Evolutionary conservation across 2,113 vertebrate genomes (phyloP), one percentile per base, ranked within the genome.

Genomic region (Ornithorhynchus anatinus): DNA sequence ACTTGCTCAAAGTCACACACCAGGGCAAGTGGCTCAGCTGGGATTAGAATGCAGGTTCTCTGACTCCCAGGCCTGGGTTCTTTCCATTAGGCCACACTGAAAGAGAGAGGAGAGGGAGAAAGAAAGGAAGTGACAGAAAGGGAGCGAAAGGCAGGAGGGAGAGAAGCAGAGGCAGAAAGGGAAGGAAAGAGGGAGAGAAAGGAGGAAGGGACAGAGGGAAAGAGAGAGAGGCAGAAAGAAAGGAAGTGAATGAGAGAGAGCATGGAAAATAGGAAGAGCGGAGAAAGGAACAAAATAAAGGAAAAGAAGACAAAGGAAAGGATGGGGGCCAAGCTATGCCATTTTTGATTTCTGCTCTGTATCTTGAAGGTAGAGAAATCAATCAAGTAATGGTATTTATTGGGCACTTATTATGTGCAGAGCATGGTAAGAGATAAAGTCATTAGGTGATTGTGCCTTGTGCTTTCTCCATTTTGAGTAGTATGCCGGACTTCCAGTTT

Each of bases 401-500:
- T n/a, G 37, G 9, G 31, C 36, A 20, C 38, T 9, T 10, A 10
- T 2, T 1, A 3, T 44, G 36, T 8, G 5, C 27, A 9, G 32
- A 20, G 19, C 29, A 29, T 12, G 13, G 44, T 2, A 14, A 32
- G 40, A 51, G 47, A 43, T 58, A 45, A 52, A 69, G 48, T 38
- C 53, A 50, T 72, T 75, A 77, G 80, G 63, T 70, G 75, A 72
- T 4, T 70, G 80, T 70, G 63, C 68, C 79, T 81, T 70, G 72
- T 69, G 48, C 20, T 44, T 79, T 77, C 72, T 81, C 62, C 67
- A 59, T 36, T 59, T 72, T 48, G 57, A 64, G 67, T 58, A 70
- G 64, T 52, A 72, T 79, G 66, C 78, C 59, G 39, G 50, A 63
- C 73, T 81, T 85, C 60, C 81, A 81, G 83, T 77, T 85, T 85